Base-by-base conservation (phyloP, 1,140 invertebrate genomes). In the Eupristina koningsbergeri region DNA sequence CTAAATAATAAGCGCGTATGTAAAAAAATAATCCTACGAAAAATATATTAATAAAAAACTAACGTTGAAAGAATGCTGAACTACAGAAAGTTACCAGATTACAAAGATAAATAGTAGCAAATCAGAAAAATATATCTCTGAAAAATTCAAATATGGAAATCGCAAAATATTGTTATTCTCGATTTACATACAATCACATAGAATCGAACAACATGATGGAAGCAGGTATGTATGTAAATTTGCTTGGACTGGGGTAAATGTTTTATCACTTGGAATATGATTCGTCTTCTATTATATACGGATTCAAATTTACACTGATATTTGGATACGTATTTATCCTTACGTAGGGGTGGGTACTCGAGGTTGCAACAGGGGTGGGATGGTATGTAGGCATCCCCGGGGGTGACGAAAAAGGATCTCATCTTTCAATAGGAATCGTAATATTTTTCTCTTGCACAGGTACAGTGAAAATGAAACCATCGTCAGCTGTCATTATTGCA, bases 101-200 rank as follows among this genome's bases (percentile, higher is more conserved):
- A 61, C 67, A 50, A 45, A 36, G 22, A 26, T 58, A 31, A 17
- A 29, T 3, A 34, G 34, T 29, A 31, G 7, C 34, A 39, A 64
- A 41, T 41, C n/a, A 39, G n/a, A 47, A 58, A 61, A 17, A 39
- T 61, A 77, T 63, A 79, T 79, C 36, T 45, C 36, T n/a, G 69
- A 26, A 50, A 61, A 53, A 19, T 19, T 53, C 39, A 67, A 73
- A 81, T 74, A 81, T 74, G 50, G 50, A 36, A 74, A 61, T n/a
- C 13, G 69, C 47, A 63, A 81, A 81, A 82, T 75, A 82, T 82
- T 76, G 58, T 75, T 82, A 63, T 50, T 75, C 53, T 64, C 80
- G 80, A 50, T 82, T 47, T 58, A 11, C 75, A 82, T 82, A 82
- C 75, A 82, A 82, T 82, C 73, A 50, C 39, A 67, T 69, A 29